Conservation (phyloP, 2,113 vertebrate species). For the Poicephalus gulielmi region DNA sequence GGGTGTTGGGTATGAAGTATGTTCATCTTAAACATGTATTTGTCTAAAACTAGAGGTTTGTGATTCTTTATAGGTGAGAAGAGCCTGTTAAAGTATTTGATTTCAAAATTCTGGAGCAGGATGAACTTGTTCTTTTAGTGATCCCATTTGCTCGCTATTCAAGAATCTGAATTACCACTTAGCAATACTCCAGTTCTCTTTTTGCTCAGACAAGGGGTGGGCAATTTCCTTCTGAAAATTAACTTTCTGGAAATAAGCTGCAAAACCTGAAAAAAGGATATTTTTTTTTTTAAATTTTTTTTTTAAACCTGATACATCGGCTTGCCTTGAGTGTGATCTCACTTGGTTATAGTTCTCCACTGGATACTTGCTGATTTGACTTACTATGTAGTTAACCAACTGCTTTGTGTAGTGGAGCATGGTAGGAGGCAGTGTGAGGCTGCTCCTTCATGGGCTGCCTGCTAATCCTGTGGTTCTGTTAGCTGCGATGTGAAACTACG, state of each 20-base stretch:
- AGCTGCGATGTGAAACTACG: not conserved
- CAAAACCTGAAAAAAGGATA: not conserved
- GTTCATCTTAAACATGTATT: not conserved
- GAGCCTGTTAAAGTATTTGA: not conserved
- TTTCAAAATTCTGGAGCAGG: not conserved
- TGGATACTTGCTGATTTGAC: not conserved
- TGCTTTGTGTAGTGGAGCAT: not conserved
- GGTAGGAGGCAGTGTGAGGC: not conserved
- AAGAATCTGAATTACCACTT: not conserved
- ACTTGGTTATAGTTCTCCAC: not conserved
- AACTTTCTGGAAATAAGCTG: not conserved
- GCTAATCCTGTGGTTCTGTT: too few relatives aligned
- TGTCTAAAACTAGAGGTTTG: not conserved
- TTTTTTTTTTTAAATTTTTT: not conserved
- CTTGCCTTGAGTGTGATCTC: not conserved
- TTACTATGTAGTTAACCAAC: not conserved
- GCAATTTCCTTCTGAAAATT: not conserved
- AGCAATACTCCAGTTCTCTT: not conserved
- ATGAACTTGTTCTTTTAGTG: not conserved
- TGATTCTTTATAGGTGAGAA: not conserved
- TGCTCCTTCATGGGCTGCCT: accelerated
- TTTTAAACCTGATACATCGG: not conserved
- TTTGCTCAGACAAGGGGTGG: not conserved
- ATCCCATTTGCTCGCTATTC: not conserved
- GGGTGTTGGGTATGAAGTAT: not conserved